Evolutionary conservation across 2,888 invertebrate genomes (phyloP).

Genomic region (Dendrolimus houi): DNA sequence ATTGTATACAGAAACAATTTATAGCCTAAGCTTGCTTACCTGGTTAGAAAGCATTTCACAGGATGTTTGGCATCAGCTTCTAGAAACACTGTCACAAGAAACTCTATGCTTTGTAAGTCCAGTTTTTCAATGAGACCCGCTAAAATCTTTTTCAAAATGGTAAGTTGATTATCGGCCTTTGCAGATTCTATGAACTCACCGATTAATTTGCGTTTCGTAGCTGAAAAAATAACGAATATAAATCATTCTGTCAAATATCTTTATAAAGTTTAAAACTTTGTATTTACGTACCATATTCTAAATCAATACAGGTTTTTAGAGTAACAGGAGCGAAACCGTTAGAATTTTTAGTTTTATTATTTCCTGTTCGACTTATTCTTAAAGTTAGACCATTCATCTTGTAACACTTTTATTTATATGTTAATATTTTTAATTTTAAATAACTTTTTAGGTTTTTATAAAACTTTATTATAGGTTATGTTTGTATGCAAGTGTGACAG

Average conservation of each 20-base stretch:
- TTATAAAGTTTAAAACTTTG: too few species aligned
- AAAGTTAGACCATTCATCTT: slow-evolving; percentile 47
- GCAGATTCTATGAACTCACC: slow-evolving; percentile 27
- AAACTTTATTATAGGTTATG: not conserved
- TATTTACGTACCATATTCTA: too few species aligned
- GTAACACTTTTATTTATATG: not conserved
- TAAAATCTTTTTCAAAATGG: slow-evolving; percentile 33
- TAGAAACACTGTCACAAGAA: slow-evolving; percentile 42
- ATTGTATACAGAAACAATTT: too few species aligned
- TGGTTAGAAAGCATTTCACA: slow-evolving; percentile 49
- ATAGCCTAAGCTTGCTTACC: slow-evolving; percentile 23
- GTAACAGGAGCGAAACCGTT: slow-evolving; percentile 31
- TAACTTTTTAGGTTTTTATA: not conserved
- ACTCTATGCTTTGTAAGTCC: slow-evolving; percentile 20
- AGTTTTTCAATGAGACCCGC: slow-evolving; percentile 11
- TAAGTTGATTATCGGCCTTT: slow-evolving; percentile 42
- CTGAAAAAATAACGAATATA: slow-evolving; percentile 20
- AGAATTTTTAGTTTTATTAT: slow-evolving; percentile 34
- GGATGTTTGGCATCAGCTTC: slow-evolving; percentile 56
- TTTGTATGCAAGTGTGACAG: too few species aligned
- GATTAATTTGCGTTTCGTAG: slow-evolving; percentile 14
- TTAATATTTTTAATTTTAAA: not conserved
- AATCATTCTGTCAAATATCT: not conserved
- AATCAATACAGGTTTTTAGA: slow-evolving; percentile 14
- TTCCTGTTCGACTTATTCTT: slow-evolving; percentile 38